These are phyloP conservation scores for Drosophila fungiperda DNA, from an alignment of 2,888 invertebrate species.

Conservation along the genomic window DNA sequence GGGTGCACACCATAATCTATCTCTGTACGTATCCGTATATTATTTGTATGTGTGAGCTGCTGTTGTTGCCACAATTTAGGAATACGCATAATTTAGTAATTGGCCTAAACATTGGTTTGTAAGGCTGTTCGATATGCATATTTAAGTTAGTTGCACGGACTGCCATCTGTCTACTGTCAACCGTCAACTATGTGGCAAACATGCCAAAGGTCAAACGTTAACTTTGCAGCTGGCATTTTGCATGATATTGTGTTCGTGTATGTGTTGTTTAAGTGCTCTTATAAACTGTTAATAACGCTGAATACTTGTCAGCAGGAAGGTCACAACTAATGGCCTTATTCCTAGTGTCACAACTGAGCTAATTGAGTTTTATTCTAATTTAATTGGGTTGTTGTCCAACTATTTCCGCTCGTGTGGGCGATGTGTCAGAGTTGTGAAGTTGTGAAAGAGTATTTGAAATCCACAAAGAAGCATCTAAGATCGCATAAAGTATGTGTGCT, in stretches of 20 bases:
- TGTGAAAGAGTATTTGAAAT: not conserved
- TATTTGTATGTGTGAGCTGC: not conserved
- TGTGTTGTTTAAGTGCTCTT: constrained; percentile 10
- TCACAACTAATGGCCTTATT: constrained; percentile 3
- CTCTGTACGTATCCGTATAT: constrained; percentile 8
- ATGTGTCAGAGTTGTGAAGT: constrained; percentile 39
- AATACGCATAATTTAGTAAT: constrained; percentile 17
- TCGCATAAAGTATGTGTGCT: not conserved
- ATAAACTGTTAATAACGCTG: constrained; percentile 12
- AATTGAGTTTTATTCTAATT: constrained; percentile 53
- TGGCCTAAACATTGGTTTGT: constrained; percentile 14
- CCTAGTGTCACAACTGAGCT: constrained; percentile 20
- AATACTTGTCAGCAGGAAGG: constrained; percentile 15
- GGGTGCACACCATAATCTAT: constrained; percentile 48
- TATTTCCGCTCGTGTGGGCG: constrained; percentile 56
- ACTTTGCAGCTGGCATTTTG: constrained; percentile 32
- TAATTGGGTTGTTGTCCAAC: constrained; percentile 26
- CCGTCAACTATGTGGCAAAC: constrained; percentile 19
- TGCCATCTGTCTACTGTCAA: constrained; percentile 12
- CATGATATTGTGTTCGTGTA: not conserved
- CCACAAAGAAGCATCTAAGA: too few relatives aligned
- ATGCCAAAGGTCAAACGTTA: constrained; percentile 63
- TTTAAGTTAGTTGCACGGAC: constrained; percentile 8
- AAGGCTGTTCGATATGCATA: not conserved
- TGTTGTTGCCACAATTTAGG: constrained; percentile 11